These are phyloP conservation scores for Chrysemys picta DNA, from an alignment of 2,113 vertebrate species.

Conservation along the genomic window DNA sequence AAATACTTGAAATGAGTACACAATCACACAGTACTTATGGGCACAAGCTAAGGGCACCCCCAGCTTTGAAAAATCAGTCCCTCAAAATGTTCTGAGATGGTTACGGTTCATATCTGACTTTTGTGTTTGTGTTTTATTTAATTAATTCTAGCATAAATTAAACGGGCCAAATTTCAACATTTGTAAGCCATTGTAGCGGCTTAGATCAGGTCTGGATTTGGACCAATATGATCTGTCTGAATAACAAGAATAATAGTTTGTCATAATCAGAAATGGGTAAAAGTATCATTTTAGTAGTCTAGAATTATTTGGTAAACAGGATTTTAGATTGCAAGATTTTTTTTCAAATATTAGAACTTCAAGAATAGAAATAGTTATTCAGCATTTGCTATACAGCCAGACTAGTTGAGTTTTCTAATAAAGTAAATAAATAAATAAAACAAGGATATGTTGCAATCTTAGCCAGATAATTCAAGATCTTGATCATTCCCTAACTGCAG, in stretches of 20 bases:
- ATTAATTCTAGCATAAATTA: not conserved
- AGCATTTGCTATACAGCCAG: conserved; percentile 37
- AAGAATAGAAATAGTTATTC: conserved; percentile 50
- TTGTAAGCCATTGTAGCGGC: not conserved
- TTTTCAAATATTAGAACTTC: conserved; percentile 27
- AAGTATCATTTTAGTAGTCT: not conserved
- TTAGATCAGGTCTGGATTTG: not conserved
- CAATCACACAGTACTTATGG: accelerated
- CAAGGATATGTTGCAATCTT: not conserved
- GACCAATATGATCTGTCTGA: not conserved
- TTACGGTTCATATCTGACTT: not conserved
- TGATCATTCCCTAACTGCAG: conserved; percentile 36
- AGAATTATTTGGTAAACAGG: not conserved
- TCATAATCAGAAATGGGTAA: conserved; percentile 29
- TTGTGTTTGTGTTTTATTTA: not conserved
- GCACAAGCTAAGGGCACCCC: not conserved
- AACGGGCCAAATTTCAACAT: not conserved
- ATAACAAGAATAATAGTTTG: conserved; percentile 8
- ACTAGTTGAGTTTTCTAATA: conserved; percentile 35
- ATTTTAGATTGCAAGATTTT: conserved; percentile 29
- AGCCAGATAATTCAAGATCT: conserved; percentile 42
- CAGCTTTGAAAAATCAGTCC: not conserved
- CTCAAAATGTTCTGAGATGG: not conserved
- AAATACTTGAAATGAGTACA: accelerated
- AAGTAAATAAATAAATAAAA: conserved; percentile 34